These are phyloP conservation scores for Amiota communis DNA, from an alignment of 2,888 invertebrate species.

Conservation along the genomic window DNA sequence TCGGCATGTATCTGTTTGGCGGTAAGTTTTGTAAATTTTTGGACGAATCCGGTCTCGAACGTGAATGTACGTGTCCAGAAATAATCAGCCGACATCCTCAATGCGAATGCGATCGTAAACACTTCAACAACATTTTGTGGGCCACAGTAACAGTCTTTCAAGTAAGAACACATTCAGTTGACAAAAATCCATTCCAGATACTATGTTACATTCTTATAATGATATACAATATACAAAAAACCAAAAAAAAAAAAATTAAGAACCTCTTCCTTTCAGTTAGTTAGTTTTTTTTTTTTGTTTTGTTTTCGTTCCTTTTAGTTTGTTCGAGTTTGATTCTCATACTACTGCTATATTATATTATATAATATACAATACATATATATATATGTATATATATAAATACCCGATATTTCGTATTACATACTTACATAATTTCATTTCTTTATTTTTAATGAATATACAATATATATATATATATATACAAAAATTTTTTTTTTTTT, in stretches of 20 bases:
- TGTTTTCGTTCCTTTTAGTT: constrained; percentile 2
- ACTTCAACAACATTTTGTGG: constrained; percentile 99
- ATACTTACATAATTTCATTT: too few species aligned
- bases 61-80: constrained; percentile 95
- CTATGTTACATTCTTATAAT: constrained; percentile 34
- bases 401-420: neutral
- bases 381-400: neutral
- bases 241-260: constrained; percentile 24
- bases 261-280: neutral
- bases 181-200: constrained; percentile 37
- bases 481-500: too few species aligned
- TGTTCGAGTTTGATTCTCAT: too few species aligned
- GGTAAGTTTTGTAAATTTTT: constrained; percentile 99
- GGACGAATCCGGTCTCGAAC: constrained; percentile 86
- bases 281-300: neutral
- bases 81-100: constrained; percentile 89
- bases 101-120: constrained; percentile 97
- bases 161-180: constrained; percentile 78
- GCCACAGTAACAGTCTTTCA: constrained; percentile 98
- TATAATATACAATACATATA: constrained; percentile 21
- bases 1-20: constrained; percentile 99
- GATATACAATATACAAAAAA: constrained; percentile 27
- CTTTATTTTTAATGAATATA: too few species aligned
- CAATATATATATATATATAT: too few species aligned
- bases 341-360: constrained; percentile 1